Evolutionary conservation across 2,797 vertebrate species (phyloP), one percentile per base, ranked within the genome.

Genomic region (Cephalopachus bancanus): DNA sequence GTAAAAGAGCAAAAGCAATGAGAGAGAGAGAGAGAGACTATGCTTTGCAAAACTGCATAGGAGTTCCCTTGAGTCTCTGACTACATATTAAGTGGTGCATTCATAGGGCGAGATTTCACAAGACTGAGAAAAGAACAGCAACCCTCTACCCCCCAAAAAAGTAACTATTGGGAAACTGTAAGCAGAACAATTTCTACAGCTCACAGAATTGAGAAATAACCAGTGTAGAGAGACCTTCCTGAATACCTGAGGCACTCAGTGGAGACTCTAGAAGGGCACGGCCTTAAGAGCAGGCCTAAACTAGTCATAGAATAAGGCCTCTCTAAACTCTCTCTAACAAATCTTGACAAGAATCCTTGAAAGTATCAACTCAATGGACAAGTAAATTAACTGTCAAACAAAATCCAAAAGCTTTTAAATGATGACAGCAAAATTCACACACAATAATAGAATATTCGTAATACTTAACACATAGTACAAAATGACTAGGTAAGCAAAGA

Each of bases 351-450:
- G 67, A 74, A 75, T 88, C 30, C 28, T 87, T 64, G 16, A 78
- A 95, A 67, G 15, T 72, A 75, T 84, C 53, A 90, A 81, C 83
- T n/a, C 65, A 28, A 67, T 10, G 2, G n/a, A 53, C 57, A 83
- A 94, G 74, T 67, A 94, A 95, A 67, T 67, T 79, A 90, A 92
- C 20, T 55, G 17, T 55, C 65, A 79, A 81, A 89, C 55, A 75
- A 81, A 81, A 65, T 74, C 37, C 33, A 92, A 37, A 37, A 49
- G 55, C 67, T 67, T 91, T 89, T n/a, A 80, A 93, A 59, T 33
- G 24, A 88, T 71, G 30, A 76, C 30, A 94, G 24, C 19, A 95
- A 91, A 72, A 62, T 69, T 64, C 19, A 59, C 55, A 74, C 12
- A 83, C 55, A 83, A 62, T 9, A 67, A 79, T 44, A 20, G 30